Evolutionary conservation across 2,888 invertebrate genomes (phyloP).

Genomic region (Drosophila tanythrix): DNA sequence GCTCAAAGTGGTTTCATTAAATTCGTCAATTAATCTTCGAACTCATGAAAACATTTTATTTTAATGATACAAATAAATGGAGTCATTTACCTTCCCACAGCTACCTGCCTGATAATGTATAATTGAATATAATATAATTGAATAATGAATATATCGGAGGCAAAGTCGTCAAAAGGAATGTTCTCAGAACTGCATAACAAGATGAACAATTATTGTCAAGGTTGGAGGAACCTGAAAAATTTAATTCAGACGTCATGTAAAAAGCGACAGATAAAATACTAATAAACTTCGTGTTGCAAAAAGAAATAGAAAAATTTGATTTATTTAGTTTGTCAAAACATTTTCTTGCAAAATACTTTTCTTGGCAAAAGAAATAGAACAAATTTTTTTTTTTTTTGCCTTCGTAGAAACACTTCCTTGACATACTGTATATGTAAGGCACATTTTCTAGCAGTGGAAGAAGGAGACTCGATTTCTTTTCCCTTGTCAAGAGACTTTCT

Average conservation of each 20-base stretch:
- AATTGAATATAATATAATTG: too few relatives aligned
- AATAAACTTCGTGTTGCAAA: neutral
- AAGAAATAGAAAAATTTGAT: neutral
- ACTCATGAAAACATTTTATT: neutral
- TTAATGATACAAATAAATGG: neutral
- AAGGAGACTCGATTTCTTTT: neutral
- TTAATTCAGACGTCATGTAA: neutral
- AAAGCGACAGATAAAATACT: neutral
- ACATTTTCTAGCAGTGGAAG: neutral
- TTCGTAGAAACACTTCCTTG: neutral
- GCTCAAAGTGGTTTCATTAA: neutral
- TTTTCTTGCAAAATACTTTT: neutral
- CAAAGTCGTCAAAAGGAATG: neutral
- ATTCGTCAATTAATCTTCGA: neutral
- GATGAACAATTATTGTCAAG: neutral
- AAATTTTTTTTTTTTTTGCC: neutral
- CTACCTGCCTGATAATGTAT: neutral
- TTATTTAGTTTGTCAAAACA: neutral
- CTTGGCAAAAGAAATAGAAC: neutral
- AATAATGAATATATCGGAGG: neutral
- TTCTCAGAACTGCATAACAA: neutral
- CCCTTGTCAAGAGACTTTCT: neutral
- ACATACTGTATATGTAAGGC: neutral
- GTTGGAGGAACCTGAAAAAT: accelerated
- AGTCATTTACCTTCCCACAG: neutral